phyloP scores from a whole-genome alignment of 2,113 vertebrate genomes.

The Eulemur rufifrons region DNA sequence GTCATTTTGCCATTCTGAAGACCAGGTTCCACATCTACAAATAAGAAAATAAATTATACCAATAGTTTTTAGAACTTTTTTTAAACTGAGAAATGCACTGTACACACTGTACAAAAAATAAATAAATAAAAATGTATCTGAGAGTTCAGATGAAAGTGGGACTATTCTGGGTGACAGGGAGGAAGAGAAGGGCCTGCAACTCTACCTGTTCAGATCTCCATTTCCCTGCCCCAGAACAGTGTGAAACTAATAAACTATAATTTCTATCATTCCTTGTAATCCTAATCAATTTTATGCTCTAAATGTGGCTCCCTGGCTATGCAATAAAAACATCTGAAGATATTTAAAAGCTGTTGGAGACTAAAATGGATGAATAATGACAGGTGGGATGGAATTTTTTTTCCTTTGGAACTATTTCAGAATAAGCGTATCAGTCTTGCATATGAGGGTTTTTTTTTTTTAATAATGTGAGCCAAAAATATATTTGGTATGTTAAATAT shows the following conservation, averaged over 20 bases:
- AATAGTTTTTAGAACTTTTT: not conserved
- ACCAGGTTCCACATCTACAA: not conserved
- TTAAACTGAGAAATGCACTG: not conserved
- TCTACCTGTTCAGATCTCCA: not conserved
- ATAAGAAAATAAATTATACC: slow-evolving; percentile 6
- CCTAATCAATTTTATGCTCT: slow-evolving; percentile 33
- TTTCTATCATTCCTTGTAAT: not conserved
- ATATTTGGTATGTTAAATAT: slow-evolving; percentile 4
- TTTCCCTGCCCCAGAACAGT: not conserved
- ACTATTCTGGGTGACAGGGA: not conserved
- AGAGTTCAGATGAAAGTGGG: not conserved
- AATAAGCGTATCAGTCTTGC: slow-evolving; percentile 15
- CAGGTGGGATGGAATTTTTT: not conserved
- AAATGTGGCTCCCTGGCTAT: not conserved
- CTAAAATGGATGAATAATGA: not conserved
- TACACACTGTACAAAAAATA: no score
- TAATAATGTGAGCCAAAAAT: slow-evolving; percentile 35
- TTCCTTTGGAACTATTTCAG: slow-evolving; percentile 36
- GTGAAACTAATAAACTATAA: slow-evolving; percentile 17
- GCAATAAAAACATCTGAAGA: slow-evolving; percentile 10
- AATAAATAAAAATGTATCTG: not conserved
- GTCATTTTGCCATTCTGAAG: not conserved
- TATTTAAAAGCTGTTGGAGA: slow-evolving; percentile 26
- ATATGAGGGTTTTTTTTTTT: not conserved
- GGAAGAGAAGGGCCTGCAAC: not conserved